Evolutionary conservation across 1,140 invertebrate genomes (phyloP).

Genomic region (Cataglyphis hispanica): DNA sequence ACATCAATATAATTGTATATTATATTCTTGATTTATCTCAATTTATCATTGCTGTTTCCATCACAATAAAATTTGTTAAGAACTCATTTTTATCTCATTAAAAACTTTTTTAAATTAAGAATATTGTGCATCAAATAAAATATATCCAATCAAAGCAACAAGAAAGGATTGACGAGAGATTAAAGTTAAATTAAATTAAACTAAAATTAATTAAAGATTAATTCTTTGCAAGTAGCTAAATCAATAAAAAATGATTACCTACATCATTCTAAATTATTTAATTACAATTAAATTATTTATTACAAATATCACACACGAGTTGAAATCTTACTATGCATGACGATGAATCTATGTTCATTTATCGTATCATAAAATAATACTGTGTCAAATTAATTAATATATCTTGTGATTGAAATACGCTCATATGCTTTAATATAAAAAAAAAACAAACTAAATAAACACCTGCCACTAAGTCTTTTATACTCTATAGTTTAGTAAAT

Average conservation of each 20-base stretch:
- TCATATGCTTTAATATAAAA: no score
- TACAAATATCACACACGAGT: not conserved
- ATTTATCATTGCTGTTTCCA: not conserved
- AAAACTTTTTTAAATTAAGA: no score
- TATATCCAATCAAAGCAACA: no score
- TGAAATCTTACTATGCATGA: not conserved
- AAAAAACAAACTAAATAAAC: slow-evolving; percentile 8
- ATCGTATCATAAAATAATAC: no score
- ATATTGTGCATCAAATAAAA: no score
- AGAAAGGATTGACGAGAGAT: no score
- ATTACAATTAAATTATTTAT: no score
- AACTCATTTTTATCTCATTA: no score
- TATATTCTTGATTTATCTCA: not conserved
- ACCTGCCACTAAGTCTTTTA: not conserved
- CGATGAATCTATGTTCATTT: not conserved
- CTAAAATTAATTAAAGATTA: not conserved
- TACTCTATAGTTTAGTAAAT: not conserved
- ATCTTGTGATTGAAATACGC: no score
- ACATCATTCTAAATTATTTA: not conserved
- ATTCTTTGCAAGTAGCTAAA: not conserved
- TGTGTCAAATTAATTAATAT: not conserved
- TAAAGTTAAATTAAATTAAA: no score
- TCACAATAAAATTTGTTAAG: not conserved
- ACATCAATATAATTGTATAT: not conserved
- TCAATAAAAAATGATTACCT: not conserved